A percentile compares a stretch with the other conserved stretches of the same genome.
Conservation (phyloP, 2,797 vertebrate species). For the Dryobates pubescens region DNA sequence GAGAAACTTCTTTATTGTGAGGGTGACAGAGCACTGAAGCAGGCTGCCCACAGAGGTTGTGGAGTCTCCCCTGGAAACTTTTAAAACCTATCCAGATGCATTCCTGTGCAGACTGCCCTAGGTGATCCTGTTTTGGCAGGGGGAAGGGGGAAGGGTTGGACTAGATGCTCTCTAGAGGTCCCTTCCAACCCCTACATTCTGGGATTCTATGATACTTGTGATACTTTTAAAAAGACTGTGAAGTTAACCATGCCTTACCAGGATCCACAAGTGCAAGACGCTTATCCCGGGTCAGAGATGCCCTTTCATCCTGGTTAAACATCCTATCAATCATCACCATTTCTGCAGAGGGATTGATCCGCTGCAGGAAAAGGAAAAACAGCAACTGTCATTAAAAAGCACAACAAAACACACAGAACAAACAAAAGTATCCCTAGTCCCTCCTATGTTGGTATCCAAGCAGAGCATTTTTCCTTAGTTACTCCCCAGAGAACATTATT, state of each 20-base stretch:
- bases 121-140: too few relatives aligned
- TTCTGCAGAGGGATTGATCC: constrained; percentile 94
- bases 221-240: background rate
- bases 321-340: constrained; percentile 99
- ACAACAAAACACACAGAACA: background rate
- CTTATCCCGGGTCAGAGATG: constrained; percentile 92
- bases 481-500: background rate
- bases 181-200: too few relatives aligned
- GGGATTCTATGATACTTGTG: background rate
- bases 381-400: too few relatives aligned
- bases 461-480: background rate
- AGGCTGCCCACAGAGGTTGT: too few relatives aligned
- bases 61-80: too few relatives aligned
- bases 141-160: too few relatives aligned
- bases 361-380: constrained; percentile 76
- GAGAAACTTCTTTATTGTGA: too few relatives aligned
- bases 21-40: too few relatives aligned
- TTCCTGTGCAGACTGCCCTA: too few relatives aligned
- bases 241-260: constrained; percentile 78
- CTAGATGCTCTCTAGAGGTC: too few relatives aligned
- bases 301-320: constrained; percentile 97
- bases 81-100: too few relatives aligned
- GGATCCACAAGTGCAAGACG: constrained; percentile 92
- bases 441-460: background rate
- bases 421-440: background rate